Conservation (phyloP, 2,113 vertebrate genomes). For the Tenrec ecaudatus region DNA sequence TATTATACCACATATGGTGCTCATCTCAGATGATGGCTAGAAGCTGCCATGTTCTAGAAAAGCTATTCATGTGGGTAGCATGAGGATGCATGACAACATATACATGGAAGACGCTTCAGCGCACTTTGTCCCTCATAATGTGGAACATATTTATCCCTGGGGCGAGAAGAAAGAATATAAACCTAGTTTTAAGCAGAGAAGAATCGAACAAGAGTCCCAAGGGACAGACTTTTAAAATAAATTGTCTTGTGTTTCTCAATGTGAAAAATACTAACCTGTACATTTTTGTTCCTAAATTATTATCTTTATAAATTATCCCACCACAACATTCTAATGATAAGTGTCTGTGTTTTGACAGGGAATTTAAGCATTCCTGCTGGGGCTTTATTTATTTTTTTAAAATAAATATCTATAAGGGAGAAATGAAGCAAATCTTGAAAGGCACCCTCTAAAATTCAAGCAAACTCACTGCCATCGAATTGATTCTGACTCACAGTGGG, state of each 20-base stretch:
- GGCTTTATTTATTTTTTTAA: background rate
- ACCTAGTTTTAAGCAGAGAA: background rate
- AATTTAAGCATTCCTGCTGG: conserved; percentile 6
- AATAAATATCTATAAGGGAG: background rate
- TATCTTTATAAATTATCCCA: background rate
- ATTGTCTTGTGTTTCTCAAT: conserved; percentile 22
- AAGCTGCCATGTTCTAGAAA: conserved; percentile 32
- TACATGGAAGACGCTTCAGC: background rate
- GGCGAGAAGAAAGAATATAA: conserved; percentile 11
- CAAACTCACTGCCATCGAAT: no score
- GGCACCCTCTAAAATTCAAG: background rate
- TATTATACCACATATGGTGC: conserved; percentile 44
- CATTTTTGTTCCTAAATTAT: background rate
- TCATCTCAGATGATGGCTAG: conserved; percentile 60
- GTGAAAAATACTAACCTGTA: background rate
- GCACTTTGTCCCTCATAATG: conserved; percentile 52
- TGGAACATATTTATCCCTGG: conserved; percentile 49
- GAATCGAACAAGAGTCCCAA: conserved; percentile 4
- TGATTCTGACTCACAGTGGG: no score
- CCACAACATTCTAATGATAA: conserved; percentile 36
- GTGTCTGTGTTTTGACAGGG: conserved; percentile 10
- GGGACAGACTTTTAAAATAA: conserved; percentile 6
- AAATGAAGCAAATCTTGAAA: background rate
- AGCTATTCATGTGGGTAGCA: background rate
- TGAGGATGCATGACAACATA: background rate